phyloP scores from a whole-genome alignment of 2,113 vertebrate species.

The Istiophorus platypterus region DNA sequence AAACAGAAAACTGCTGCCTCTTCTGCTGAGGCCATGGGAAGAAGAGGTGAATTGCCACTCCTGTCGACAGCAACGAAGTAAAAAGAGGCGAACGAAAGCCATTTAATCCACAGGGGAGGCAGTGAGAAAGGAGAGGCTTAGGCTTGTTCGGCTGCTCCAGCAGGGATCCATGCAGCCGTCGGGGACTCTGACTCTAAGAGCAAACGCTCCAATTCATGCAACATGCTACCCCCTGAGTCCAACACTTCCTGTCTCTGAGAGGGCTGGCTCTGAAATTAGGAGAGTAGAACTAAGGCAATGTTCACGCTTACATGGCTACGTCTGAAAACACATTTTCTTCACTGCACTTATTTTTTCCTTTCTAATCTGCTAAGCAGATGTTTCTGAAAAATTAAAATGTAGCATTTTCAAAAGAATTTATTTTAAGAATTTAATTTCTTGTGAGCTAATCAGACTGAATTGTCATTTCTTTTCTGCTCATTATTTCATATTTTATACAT shows the following conservation, averaged over 20 bases:
- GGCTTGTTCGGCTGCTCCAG: slow-evolving; percentile 52
- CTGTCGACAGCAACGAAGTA: slow-evolving; percentile 51
- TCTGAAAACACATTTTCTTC: slow-evolving; percentile 34
- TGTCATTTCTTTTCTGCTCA: neutral
- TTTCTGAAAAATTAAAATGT: neutral
- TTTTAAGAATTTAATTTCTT: neutral
- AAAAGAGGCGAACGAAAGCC: slow-evolving; percentile 78
- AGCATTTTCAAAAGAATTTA: neutral
- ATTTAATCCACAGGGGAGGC: slow-evolving; percentile 78
- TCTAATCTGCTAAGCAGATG: slow-evolving; percentile 29
- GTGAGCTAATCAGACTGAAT: neutral
- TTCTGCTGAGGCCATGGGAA: slow-evolving; percentile 76
- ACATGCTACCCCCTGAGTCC: slow-evolving; percentile 50
- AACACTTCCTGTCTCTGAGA: slow-evolving; percentile 68
- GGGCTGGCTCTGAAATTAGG: slow-evolving; percentile 38
- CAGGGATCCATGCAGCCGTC: slow-evolving; percentile 44
- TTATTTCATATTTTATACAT: neutral
- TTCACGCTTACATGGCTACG: slow-evolving; percentile 58
- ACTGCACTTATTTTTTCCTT: neutral
- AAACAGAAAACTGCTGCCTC: slow-evolving; percentile 72
- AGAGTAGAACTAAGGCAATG: slow-evolving; percentile 58
- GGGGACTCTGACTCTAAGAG: slow-evolving; percentile 44
- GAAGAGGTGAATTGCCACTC: slow-evolving; percentile 67
- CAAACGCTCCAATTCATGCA: slow-evolving; percentile 62
- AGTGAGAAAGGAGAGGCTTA: slow-evolving; percentile 57